Evolutionary conservation across 2,888 invertebrate species (phyloP), one percentile per base, ranked within the genome.

Genomic region (Agonopterix subpropinquella): DNA sequence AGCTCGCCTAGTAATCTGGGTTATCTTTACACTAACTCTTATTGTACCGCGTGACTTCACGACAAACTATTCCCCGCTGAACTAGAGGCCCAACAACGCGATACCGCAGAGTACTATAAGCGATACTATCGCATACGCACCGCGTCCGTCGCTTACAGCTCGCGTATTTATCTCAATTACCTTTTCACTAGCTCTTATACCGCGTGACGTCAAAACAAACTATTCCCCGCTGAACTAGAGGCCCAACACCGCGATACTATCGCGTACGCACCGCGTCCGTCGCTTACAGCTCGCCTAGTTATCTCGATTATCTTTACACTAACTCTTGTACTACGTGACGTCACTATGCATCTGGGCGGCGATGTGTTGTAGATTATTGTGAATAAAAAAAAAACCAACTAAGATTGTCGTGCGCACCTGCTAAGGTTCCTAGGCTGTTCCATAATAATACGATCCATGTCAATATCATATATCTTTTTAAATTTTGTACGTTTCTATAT

Each of bases 221-320:
- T 18, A 18, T 18, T 18, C 18, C 10, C 37, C 37, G 9, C 28
- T 8, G 43, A 11, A 10, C 15, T 18, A 13, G 8, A n/a, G 35
- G 35, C 35, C n/a, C 13, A 11, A 4, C 42, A 0, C 36, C 39
- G 15, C 41, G 47, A 47, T 42, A 13, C 41, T 3, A 47, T 36
- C 35, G 48, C 50, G 44, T 44, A 15, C 43, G 39, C 43, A 35
- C n/a, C 35, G 47, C 15, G 44, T 37, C 43, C 45, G 13, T 45
- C 53, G 48, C 53, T 51, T 47, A 51, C 60, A 42, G 47, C 51
- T 57, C 51, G 53, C 50, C 58, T 56, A 59, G 56, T 63, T 67
- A 73, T 73, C 68, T 59, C 60, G 61, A 67, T 65, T 57, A 67
- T 66, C 67, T 67, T 62, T 56, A 68, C 64, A 61, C 67, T 59